Conservation (phyloP, 1,140 invertebrate genomes). For the Homalodisca vitripennis region DNA sequence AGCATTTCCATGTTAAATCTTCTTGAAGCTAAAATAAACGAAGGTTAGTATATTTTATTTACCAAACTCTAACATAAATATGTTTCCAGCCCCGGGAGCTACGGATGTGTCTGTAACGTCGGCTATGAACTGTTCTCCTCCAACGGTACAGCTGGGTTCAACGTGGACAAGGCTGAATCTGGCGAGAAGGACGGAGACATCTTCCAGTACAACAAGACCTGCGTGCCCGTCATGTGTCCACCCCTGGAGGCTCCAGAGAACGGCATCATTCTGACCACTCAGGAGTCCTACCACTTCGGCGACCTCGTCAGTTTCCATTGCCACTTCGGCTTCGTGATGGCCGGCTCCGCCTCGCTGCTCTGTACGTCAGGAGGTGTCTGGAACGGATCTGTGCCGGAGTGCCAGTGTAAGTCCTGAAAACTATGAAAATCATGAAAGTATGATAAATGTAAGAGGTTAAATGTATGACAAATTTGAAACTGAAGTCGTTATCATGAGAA, state of each 20-base stretch:
- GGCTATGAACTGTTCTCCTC: slow-evolving; percentile 88
- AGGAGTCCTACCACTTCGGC: slow-evolving; percentile 81
- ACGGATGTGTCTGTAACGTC: slow-evolving; percentile 84
- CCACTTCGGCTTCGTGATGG: slow-evolving; percentile 91
- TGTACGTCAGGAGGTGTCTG: slow-evolving; percentile 90
- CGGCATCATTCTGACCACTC: slow-evolving; percentile 82
- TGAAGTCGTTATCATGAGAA: too few species aligned
- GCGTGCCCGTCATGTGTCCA: slow-evolving; percentile 90
- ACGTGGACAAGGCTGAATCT: slow-evolving; percentile 77
- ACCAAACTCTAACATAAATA: background rate
- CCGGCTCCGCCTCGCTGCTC: slow-evolving; percentile 76
- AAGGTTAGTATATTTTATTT: background rate
- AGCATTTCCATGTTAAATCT: too few species aligned
- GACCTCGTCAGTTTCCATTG: slow-evolving; percentile 92
- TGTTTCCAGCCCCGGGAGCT: slow-evolving; percentile 64
- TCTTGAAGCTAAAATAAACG: too few species aligned
- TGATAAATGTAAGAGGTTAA: too few species aligned
- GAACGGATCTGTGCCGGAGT: slow-evolving; percentile 92
- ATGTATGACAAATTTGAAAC: too few species aligned
- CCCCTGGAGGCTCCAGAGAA: slow-evolving; percentile 79
- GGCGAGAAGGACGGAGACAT: slow-evolving; percentile 85
- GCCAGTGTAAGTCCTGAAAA: slow-evolving; percentile 87
- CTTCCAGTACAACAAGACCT: slow-evolving; percentile 92
- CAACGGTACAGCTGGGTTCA: slow-evolving; percentile 91
- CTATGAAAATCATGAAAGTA: too few species aligned